phyloP scores from a whole-genome alignment of 2,113 vertebrate genomes.

The Microcebus griseorufus region DNA sequence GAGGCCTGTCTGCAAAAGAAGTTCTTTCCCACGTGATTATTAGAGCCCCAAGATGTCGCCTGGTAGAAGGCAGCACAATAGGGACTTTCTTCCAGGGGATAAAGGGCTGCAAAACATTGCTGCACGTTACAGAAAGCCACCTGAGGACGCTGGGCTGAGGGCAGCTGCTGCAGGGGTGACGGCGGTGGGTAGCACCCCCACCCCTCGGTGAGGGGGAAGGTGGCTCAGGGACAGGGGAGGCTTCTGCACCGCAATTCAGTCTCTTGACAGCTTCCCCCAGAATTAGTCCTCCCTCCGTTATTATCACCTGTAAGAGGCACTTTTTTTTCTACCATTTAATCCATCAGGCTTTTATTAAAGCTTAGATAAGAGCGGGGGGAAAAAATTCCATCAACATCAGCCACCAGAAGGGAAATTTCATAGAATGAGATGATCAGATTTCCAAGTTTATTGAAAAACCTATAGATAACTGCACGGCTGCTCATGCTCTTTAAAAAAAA shows the following conservation, averaged over 20 bases:
- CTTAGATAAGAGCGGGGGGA: not conserved
- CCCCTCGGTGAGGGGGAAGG: accelerated
- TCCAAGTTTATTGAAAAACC: conserved; percentile 30
- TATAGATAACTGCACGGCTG: not conserved
- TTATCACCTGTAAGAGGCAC: not conserved
- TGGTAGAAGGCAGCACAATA: not conserved
- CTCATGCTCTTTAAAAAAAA: not conserved
- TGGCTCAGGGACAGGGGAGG: not conserved
- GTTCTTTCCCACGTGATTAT: not conserved
- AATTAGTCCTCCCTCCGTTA: not conserved
- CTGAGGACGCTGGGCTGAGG: not conserved
- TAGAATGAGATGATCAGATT: conserved; percentile 9
- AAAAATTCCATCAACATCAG: not conserved
- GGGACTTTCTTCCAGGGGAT: no score
- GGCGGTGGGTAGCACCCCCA: not conserved
- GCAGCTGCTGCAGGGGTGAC: not conserved
- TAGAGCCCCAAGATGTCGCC: not conserved
- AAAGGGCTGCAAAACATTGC: not conserved
- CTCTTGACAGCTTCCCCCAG: not conserved
- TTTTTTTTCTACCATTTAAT: not conserved
- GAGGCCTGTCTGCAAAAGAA: not conserved
- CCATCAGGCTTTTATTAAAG: not conserved
- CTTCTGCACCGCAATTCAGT: not conserved
- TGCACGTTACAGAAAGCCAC: not conserved
- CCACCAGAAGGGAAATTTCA: conserved; percentile 9